These are phyloP conservation scores for Trialeurodes vaporariorum DNA, from an alignment of 1,140 invertebrate genomes.

Conservation along the genomic window DNA sequence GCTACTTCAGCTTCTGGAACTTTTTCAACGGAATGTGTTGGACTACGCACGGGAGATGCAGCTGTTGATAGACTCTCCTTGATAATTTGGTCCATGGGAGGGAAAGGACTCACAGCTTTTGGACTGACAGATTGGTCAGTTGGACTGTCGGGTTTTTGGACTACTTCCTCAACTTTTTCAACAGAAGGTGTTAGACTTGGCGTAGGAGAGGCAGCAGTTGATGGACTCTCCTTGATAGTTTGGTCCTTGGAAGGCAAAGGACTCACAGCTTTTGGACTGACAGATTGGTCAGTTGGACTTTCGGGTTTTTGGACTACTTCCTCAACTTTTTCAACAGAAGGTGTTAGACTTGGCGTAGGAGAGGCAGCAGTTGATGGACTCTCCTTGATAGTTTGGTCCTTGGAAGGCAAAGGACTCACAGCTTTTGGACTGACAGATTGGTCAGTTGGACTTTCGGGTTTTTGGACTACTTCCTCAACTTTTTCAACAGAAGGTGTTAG, in stretches of 20 bases:
- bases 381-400: slow-evolving; percentile 13
- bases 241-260: too few relatives aligned
- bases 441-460: not conserved
- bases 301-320: too few relatives aligned
- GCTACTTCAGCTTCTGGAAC: too few relatives aligned
- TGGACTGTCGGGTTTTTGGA: too few relatives aligned
- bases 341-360: not conserved
- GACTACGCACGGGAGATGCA: too few relatives aligned
- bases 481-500: slow-evolving; percentile 2
- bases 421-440: not conserved
- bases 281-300: too few relatives aligned
- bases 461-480: not conserved
- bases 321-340: slow-evolving; percentile 6
- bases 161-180: too few relatives aligned
- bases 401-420: slow-evolving; percentile 9
- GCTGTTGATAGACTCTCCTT: not conserved
- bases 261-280: too few relatives aligned
- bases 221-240: too few relatives aligned
- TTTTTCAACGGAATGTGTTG: too few relatives aligned
- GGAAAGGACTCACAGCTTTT: slow-evolving; percentile 1
- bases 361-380: not conserved
- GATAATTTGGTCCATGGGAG: not conserved
- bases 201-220: too few relatives aligned
- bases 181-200: not conserved
- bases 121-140: too few relatives aligned